Evolutionary conservation across 2,888 invertebrate genomes (phyloP), one percentile per base, ranked within the genome.

Genomic region (Alsophila aescularia): DNA sequence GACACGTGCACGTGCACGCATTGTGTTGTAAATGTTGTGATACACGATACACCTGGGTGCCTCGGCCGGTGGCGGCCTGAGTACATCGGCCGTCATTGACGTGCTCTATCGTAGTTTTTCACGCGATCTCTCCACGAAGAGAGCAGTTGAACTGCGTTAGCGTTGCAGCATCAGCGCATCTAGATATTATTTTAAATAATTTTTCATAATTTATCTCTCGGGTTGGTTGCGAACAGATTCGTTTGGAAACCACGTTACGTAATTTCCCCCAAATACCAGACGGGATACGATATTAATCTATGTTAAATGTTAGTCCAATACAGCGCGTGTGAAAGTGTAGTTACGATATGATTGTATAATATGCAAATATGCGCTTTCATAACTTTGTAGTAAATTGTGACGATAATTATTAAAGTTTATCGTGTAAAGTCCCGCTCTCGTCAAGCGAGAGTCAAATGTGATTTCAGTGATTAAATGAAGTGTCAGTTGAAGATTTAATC

Each of bases 81-180:
- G 52, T 62, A 59, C 62, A 50, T 57, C 51, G 13, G 48, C 68
- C 71, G 73, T 70, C 81, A 81, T 81, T 79, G 81, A 80, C 77
- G 83, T 87, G 86, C 78, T 83, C 76, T 82, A 84, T 81, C 72
- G 81, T 75, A 73, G 84, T 84, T 88, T 89, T 90, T 85, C 90
- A 88, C 85, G 88, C 89, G 90, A 90, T 90, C 90, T 91, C 90
- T 86, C 90, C 74, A 70, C 77, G 73, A 84, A 64, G 86, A 89
- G 88, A 88, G 77, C 88, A 90, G 90, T 89, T 78, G 76, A 58
- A 64, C 67, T 77, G 83, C 83, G 86, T 72, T 68, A 79, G 85
- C 83, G 84, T 73, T 69, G 70, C 79, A 73, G 72, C 67, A 71
- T 70, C 73, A 77, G 76, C 83, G 82, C 75, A 75, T 81, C 70